Conservation (phyloP, 2,797 vertebrate species). For the Apogon hyalosoma region DNA sequence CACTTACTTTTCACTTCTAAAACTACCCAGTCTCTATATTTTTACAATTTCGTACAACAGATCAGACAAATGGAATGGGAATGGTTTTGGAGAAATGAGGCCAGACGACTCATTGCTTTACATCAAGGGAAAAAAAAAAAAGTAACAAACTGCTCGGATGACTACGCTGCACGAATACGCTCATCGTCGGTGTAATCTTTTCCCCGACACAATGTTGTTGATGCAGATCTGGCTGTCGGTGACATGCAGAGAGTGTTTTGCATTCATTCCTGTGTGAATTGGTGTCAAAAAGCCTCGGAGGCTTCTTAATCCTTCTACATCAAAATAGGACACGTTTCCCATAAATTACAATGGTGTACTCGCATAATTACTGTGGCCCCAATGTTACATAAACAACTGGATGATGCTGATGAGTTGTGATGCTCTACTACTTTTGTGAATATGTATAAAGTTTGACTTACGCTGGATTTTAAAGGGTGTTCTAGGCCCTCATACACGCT, state of each 20-base stretch:
- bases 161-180: slow-evolving; percentile 49
- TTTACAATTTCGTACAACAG: slow-evolving; percentile 20
- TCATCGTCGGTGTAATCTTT: slow-evolving; percentile 66
- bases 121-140: slow-evolving; percentile 33
- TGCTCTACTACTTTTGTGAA: slow-evolving; percentile 24
- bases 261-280: slow-evolving; percentile 69
- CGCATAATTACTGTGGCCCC: slow-evolving; percentile 63
- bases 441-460: slow-evolving; percentile 39
- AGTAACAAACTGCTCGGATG: slow-evolving; percentile 67
- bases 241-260: slow-evolving; percentile 68
- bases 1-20: background rate
- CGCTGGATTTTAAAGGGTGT: slow-evolving; percentile 15
- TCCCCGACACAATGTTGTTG: slow-evolving; percentile 65
- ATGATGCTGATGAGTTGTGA: slow-evolving; percentile 31
- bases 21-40: background rate
- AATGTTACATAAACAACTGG: slow-evolving; percentile 56
- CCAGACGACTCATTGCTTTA: slow-evolving; percentile 56
- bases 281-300: slow-evolving; percentile 77
- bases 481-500: background rate
- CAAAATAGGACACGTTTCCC: slow-evolving; percentile 75
- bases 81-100: slow-evolving; percentile 55
- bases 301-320: slow-evolving; percentile 76
- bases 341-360: slow-evolving; percentile 73
- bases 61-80: slow-evolving; percentile 42
- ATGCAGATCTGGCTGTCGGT: slow-evolving; percentile 68